A percentile compares a stretch with the other conserved stretches of the same genome.
Evolutionary conservation across 2,888 invertebrate species (phyloP).

Genomic region (Conops quadrifasciatus): DNA sequence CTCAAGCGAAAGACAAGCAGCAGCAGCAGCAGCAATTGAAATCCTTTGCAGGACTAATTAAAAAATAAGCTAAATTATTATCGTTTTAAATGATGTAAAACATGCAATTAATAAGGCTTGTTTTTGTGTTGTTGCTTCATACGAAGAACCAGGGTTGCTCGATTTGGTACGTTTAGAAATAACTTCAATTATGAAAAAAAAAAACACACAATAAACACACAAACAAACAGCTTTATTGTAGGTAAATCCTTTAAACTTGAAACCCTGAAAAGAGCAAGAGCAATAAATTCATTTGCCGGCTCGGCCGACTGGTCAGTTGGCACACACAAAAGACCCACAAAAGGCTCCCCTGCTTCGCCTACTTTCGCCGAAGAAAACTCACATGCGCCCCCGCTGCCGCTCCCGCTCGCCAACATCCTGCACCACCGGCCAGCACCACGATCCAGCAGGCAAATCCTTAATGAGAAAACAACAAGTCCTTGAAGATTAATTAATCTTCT

Average conservation of each 20-base stretch:
- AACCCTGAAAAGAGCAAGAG: slow-evolving; percentile 12
- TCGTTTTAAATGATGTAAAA: not conserved
- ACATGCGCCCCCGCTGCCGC: not conserved
- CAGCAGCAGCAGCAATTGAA: not conserved
- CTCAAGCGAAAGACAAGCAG: not conserved
- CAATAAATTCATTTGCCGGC: slow-evolving; percentile 32
- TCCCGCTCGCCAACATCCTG: not conserved
- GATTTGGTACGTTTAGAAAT: slow-evolving; percentile 9
- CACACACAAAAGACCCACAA: not conserved
- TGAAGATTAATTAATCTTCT: slow-evolving; percentile 64
- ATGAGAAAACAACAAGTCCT: slow-evolving; percentile 53
- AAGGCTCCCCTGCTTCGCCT: not conserved
- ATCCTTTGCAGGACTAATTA: not conserved
- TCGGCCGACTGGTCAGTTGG: not conserved
- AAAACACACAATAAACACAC: not conserved
- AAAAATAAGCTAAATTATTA: not conserved
- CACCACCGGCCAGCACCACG: not conserved
- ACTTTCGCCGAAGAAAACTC: too few species aligned
- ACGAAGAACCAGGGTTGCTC: not conserved
- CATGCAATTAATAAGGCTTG: not conserved
- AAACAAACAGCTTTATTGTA: not conserved
- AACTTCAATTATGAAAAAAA: not conserved
- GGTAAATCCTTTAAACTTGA: slow-evolving; percentile 28
- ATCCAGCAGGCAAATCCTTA: slow-evolving; percentile 53
- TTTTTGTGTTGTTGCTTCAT: not conserved